phyloP scores from a whole-genome alignment of 1,140 invertebrate genomes.

The Caenorhabditis elegans region DNA sequence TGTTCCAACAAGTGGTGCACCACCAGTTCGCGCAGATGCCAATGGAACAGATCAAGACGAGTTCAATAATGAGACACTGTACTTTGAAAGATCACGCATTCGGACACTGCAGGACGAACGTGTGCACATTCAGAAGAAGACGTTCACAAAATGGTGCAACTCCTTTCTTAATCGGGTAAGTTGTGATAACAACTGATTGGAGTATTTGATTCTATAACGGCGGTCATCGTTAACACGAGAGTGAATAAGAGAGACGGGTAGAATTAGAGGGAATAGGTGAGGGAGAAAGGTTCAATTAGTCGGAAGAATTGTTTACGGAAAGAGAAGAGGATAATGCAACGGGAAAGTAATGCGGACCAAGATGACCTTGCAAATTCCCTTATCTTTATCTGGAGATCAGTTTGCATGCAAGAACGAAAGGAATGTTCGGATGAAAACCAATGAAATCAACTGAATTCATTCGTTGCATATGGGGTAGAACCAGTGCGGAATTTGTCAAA shows the following conservation, averaged over 20 bases:
- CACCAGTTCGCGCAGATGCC: slow-evolving; percentile 11
- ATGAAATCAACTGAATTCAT: too few relatives aligned
- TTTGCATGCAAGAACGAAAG: neutral
- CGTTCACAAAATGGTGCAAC: slow-evolving; percentile 99
- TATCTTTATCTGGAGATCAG: neutral
- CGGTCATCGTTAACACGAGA: neutral
- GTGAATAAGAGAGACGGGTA: too few relatives aligned
- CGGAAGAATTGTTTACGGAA: slow-evolving; percentile 17
- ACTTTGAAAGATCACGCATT: slow-evolving; percentile 67
- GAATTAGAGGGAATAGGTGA: too few relatives aligned
- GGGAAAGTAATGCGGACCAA: slow-evolving; percentile 14
- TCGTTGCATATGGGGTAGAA: too few relatives aligned
- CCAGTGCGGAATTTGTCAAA: too few relatives aligned
- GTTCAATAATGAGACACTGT: slow-evolving; percentile 43
- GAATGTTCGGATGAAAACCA: neutral
- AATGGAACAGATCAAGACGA: slow-evolving; percentile 45
- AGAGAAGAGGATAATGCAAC: neutral
- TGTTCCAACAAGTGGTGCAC: neutral
- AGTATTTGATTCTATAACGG: neutral
- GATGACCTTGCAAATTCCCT: slow-evolving; percentile 11
- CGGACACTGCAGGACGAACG: slow-evolving; percentile 93
- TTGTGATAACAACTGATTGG: neutral
- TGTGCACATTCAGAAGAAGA: slow-evolving; percentile 97
- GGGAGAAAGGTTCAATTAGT: neutral
- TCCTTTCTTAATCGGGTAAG: slow-evolving; percentile 90